Conservation (phyloP, 37 sponge, comb jelly and placozoan genomes). For the Lycopodina hypogea region DNA sequence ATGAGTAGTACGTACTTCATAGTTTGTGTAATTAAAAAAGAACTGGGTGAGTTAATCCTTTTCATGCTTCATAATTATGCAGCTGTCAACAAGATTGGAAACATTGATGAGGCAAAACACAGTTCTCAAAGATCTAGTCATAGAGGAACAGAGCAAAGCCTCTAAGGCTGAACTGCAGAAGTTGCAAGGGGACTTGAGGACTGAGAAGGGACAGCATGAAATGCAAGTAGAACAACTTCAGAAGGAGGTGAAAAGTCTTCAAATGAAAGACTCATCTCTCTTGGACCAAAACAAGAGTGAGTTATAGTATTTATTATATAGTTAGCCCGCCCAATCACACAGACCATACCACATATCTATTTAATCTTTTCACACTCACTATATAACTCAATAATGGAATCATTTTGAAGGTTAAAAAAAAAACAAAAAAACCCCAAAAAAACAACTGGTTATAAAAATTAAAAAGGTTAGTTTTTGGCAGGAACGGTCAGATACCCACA, state of each 20-base stretch:
- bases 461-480: too few species aligned
- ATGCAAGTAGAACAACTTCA: conserved; percentile 32
- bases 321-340: neutral
- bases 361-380: too few species aligned
- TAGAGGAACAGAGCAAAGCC: conserved; percentile 17
- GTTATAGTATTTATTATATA: too few species aligned
- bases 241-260: conserved; percentile 31
- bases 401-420: too few species aligned
- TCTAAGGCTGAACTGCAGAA: conserved; percentile 40
- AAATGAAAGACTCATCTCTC: neutral
- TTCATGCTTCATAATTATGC: neutral
- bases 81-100: conserved; percentile 3
- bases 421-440: too few species aligned
- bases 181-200: conserved; percentile 23
- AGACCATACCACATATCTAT: too few species aligned
- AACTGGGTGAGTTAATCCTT: too few species aligned
- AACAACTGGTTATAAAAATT: too few species aligned
- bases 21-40: too few species aligned
- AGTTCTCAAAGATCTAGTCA: conserved; percentile 19
- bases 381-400: too few species aligned
- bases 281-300: conserved; percentile 3
- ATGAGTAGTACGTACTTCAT: too few species aligned
- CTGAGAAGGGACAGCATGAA: conserved; percentile 15
- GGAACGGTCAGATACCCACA: too few species aligned
- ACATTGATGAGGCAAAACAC: conserved; percentile 39